A percentile compares a stretch with the other conserved stretches of the same genome.
These are phyloP conservation scores for Oceanites oceanicus DNA, from an alignment of 2,113 vertebrate genomes.

Conservation along the genomic window DNA sequence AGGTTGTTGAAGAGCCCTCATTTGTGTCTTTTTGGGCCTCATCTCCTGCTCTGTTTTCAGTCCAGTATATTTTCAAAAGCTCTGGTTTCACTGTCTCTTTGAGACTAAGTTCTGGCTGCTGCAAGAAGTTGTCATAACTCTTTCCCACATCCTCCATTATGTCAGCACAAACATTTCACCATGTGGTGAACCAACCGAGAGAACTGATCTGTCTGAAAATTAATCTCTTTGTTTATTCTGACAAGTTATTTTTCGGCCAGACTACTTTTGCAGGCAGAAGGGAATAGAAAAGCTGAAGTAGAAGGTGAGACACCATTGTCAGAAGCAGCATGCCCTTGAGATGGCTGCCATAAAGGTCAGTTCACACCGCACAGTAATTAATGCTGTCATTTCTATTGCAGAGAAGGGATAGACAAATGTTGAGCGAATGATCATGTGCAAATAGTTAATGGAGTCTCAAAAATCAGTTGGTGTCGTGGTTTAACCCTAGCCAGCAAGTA, in stretches of 20 bases:
- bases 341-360: neutral
- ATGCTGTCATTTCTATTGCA: neutral
- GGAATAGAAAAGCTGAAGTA: neutral
- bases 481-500: too few species aligned
- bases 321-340: neutral
- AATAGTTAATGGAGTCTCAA: neutral
- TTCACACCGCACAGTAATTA: neutral
- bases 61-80: neutral
- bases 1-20: neutral
- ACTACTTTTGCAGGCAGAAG: neutral
- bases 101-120: neutral
- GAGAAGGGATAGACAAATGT: too few species aligned
- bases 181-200: neutral
- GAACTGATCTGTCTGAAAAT: neutral
- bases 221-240: neutral
- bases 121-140: neutral
- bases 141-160: neutral
- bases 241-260: neutral
- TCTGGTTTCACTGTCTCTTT: neutral
- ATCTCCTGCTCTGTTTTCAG: neutral
- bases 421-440: fast-evolving
- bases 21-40: neutral
- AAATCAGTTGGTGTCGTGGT: neutral
- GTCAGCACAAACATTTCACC: neutral
- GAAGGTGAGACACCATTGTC: neutral